phyloP scores from a whole-genome alignment of 2,888 invertebrate genomes.

The Liposcelis brunnea region DNA sequence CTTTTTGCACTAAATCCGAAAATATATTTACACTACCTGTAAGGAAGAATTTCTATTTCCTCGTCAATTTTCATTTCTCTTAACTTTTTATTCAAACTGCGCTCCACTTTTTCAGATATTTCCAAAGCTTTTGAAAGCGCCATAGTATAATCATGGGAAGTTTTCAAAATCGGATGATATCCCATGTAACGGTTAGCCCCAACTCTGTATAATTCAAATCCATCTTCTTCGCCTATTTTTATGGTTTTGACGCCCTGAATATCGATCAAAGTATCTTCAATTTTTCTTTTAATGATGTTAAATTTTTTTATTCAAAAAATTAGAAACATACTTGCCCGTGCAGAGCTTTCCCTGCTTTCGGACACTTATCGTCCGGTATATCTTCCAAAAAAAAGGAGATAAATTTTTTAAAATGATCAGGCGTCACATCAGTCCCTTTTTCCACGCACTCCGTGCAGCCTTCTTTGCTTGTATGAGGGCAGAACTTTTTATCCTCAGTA shows the following conservation, averaged over 20 bases:
- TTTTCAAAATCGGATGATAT: conserved; percentile 83
- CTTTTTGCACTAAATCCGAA: too few relatives aligned
- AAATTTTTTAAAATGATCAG: conserved; percentile 48
- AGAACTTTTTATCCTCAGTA: conserved; percentile 40
- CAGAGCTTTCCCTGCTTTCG: conserved; percentile 74
- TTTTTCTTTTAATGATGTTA: background rate
- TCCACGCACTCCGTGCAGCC: conserved; percentile 37
- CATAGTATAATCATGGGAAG: conserved; percentile 76
- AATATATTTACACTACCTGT: too few relatives aligned
- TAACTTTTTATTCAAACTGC: conserved; percentile 42
- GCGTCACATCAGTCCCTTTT: conserved; percentile 39
- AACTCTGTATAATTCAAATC: conserved; percentile 26
- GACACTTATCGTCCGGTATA: conserved; percentile 54
- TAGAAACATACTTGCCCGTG: conserved; percentile 41
- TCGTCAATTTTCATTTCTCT: conserved; percentile 28
- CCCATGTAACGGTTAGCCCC: conserved; percentile 83
- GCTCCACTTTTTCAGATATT: conserved; percentile 68
- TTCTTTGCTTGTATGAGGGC: conserved; percentile 33
- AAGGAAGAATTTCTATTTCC: conserved; percentile 59
- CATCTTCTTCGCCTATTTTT: conserved; percentile 11
- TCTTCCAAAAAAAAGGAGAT: conserved; percentile 68
- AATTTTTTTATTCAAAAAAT: too few relatives aligned
- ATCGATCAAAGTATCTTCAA: background rate
- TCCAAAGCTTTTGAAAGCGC: conserved; percentile 69
- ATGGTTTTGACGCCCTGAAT: conserved; percentile 21